phyloP scores from a whole-genome alignment of 92 coral and sea anemone genomes.

The Zoanthus solanderi region DNA sequence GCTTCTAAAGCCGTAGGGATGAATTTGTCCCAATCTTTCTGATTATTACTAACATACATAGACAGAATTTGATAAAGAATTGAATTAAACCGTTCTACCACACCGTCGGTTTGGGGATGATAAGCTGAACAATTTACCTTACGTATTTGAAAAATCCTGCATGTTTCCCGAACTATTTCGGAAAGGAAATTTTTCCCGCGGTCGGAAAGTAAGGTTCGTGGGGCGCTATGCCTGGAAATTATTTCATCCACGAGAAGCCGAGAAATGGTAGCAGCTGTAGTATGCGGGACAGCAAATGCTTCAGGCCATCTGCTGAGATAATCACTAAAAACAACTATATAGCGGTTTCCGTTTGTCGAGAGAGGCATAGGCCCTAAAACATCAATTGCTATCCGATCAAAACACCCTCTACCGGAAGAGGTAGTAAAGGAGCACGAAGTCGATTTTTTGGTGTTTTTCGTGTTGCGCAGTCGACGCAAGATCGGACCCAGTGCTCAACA shows the following conservation, averaged over 20 bases:
- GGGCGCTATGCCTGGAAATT: constrained; percentile 29
- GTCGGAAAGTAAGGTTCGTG: constrained; percentile 18
- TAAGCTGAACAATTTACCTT: neutral
- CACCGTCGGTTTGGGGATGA: no score
- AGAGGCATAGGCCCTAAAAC: constrained; percentile 52
- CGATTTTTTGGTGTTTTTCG: constrained; percentile 23
- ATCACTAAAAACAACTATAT: constrained; percentile 56
- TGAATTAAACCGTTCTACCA: no score
- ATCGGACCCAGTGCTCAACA: constrained; percentile 42
- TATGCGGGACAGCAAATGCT: neutral
- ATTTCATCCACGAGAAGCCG: constrained; percentile 16
- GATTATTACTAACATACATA: no score
- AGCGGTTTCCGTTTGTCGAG: constrained; percentile 51
- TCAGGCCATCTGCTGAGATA: constrained; percentile 55
- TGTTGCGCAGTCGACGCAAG: constrained; percentile 46
- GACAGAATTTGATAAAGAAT: no score
- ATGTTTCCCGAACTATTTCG: neutral
- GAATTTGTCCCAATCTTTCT: no score
- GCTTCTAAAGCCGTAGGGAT: no score
- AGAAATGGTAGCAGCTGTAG: constrained; percentile 3
- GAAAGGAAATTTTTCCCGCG: constrained; percentile 16
- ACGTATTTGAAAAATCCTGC: neutral
- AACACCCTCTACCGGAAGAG: constrained; percentile 51
- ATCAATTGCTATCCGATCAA: constrained; percentile 51
- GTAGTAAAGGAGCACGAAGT: constrained; percentile 29